Base-by-base conservation (phyloP, 2,797 vertebrate genomes). In the Gallirallus australis region DNA sequence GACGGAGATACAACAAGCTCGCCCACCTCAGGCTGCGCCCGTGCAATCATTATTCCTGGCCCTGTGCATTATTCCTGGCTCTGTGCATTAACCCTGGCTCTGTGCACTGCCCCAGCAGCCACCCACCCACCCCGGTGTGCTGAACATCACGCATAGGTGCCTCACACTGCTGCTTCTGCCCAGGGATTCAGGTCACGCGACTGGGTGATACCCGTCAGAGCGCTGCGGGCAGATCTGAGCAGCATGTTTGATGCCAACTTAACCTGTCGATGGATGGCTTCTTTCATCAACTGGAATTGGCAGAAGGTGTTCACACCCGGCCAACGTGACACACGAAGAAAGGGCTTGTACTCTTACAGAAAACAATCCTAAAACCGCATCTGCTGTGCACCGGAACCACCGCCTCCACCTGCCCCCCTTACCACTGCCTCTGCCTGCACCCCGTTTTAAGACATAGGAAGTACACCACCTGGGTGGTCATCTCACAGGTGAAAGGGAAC, bases 91-190 rank as follows among this genome's bases (percentile, higher is more conserved):
- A 15, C 24, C 35, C 64, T 47, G 45, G 45, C 20, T 47, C 47
- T 33, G 77, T 1, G 3, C 12, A 2, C 33, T 27, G 11, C 25
- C 33, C 3, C 0, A 47, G 12, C 37, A 35, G 39, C 39, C 52
- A n/a, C 9, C 27, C n/a, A 8, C 4, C 15, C n/a, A 8, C 5
- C 15, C 65, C 15, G 13, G 19, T 40, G 28, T 52, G 82, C 59
- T 56, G 54, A 61, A 24, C 24, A 33, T 10, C 45, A 42, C 0
- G 0, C 33, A 27, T 3, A 15, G 25, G 11, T 9, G 42, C 20
- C 40, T 20, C 28, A 24, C 53, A 8, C 9, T 35, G 33, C n/a
- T 1, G 1, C 40, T 57, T 57, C 47, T 68, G 54, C 60, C 3
- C 2, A 47, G 35, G 40, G 45, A 31, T 13, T 72, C 40, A 8